Evolutionary conservation across 1,140 invertebrate genomes (phyloP).

Genomic region (Odontomachus brunneus): DNA sequence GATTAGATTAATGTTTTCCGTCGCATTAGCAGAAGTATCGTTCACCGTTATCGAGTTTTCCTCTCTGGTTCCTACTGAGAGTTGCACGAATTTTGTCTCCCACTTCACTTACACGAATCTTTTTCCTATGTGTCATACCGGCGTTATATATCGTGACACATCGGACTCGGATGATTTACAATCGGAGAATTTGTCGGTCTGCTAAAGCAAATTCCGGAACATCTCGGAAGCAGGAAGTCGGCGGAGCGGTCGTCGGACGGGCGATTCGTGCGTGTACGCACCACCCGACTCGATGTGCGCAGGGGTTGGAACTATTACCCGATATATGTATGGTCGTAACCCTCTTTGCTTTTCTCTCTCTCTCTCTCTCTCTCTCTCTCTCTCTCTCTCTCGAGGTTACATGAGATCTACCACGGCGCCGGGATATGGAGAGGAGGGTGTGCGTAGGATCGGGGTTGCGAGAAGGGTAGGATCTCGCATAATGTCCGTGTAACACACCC

Average conservation of each 20-base stretch:
- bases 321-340: constrained; percentile 77
- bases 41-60: too few species aligned
- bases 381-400: constrained; percentile 51
- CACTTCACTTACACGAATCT: too few species aligned
- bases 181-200: background rate
- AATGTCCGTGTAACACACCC: constrained; percentile 81
- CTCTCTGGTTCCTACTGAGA: too few species aligned
- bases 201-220: constrained; percentile 9
- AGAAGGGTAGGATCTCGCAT: constrained; percentile 76
- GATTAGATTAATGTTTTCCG: too few species aligned
- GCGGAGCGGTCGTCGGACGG: constrained; percentile 43
- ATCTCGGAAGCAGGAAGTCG: constrained; percentile 67
- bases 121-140: too few species aligned
- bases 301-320: constrained; percentile 74
- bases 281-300: constrained; percentile 36
- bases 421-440: constrained; percentile 44
- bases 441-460: constrained; percentile 55
- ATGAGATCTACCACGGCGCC: constrained; percentile 65
- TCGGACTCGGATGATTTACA: too few species aligned
- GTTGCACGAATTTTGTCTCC: too few species aligned
- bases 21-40: too few species aligned
- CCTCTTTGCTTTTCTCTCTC: constrained; percentile 56
- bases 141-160: too few species aligned
- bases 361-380: background rate
- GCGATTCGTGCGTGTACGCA: constrained; percentile 49